A percentile compares a stretch with the other conserved stretches of the same genome.
Conservation (phyloP, 2,797 vertebrate genomes). For the Menidia menidia region DNA sequence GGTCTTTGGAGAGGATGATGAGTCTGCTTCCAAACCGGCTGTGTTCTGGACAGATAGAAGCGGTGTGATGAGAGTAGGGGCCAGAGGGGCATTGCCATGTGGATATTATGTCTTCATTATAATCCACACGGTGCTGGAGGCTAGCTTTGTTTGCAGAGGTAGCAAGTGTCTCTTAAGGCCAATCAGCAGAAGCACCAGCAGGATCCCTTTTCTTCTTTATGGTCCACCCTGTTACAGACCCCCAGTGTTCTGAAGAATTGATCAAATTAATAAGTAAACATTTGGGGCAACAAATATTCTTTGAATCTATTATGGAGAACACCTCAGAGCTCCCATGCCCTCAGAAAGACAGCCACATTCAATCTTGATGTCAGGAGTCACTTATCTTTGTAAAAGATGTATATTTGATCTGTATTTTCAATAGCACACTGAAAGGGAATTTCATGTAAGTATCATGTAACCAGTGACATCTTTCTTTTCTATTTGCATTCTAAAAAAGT, state of each 20-base stretch:
- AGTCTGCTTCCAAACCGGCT: not conserved
- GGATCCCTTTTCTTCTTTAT: conserved; percentile 39
- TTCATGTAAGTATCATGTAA: conserved; percentile 45
- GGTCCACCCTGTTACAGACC: conserved; percentile 41
- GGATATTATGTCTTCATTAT: conserved; percentile 1
- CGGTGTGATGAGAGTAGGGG: not conserved
- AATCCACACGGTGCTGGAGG: not conserved
- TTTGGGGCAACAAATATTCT: conserved; percentile 43
- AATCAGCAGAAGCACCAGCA: conserved; percentile 20
- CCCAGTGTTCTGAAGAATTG: conserved; percentile 31
- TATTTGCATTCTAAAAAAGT: not conserved
- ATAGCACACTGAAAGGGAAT: conserved; percentile 41
- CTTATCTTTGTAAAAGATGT: conserved; percentile 44
- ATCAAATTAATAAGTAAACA: conserved; percentile 48
- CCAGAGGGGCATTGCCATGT: not conserved
- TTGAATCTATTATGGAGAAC: conserved; percentile 40
- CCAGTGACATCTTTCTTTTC: conserved; percentile 35
- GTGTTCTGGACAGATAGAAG: not conserved
- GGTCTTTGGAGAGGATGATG: not conserved
- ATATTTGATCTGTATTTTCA: conserved; percentile 45
- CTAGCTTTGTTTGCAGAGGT: not conserved
- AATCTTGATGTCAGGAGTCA: too few relatives aligned
- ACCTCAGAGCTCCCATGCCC: conserved; percentile 32
- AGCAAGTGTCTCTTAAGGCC: not conserved
- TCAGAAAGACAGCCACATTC: too few relatives aligned